Conservation (phyloP, 2,888 invertebrate genomes). For the Drosophila pseudotalamancana region DNA sequence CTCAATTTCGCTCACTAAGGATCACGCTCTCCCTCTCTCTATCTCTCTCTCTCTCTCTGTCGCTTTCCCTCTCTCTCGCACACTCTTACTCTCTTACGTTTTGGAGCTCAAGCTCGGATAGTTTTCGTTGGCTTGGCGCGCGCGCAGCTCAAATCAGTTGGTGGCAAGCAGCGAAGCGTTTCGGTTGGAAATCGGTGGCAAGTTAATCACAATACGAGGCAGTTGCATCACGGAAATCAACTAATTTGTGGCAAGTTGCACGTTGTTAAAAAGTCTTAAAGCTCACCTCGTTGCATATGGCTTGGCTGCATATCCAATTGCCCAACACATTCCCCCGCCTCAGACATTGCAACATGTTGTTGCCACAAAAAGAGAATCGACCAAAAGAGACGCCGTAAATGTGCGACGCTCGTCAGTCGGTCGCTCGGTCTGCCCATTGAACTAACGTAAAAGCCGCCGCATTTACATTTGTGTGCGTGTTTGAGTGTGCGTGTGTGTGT, state of each 20-base stretch:
- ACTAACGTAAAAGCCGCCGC: constrained; percentile 30
- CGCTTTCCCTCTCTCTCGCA: background rate
- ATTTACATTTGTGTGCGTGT: background rate
- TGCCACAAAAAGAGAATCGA: constrained; percentile 49
- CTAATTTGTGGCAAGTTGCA: constrained; percentile 19
- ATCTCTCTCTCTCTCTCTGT: background rate
- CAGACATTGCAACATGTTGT: constrained; percentile 31
- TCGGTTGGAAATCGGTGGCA: constrained; percentile 49
- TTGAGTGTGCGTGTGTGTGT: constrained; percentile 16
- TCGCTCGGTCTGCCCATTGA: constrained; percentile 12
- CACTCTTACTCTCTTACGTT: background rate
- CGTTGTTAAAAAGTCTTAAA: constrained; percentile 12
- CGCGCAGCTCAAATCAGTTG: constrained; percentile 49
- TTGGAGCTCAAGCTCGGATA: constrained; percentile 7
- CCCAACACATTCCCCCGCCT: background rate
- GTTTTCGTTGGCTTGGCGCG: constrained; percentile 36
- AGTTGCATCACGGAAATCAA: constrained; percentile 37
- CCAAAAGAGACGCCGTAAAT: constrained; percentile 14
- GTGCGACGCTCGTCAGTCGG: constrained; percentile 11
- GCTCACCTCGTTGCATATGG: constrained; percentile 48
- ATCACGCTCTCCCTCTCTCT: constrained; percentile 10
- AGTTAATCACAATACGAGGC: background rate
- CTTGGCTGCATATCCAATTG: constrained; percentile 23
- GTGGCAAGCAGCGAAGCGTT: constrained; percentile 41
- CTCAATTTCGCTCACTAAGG: constrained; percentile 23